Percentiles rank a stretch among this genome's conserved stretches.
Conservation (phyloP, 2,113 vertebrate species). For the Pangasianodon gigas region DNA sequence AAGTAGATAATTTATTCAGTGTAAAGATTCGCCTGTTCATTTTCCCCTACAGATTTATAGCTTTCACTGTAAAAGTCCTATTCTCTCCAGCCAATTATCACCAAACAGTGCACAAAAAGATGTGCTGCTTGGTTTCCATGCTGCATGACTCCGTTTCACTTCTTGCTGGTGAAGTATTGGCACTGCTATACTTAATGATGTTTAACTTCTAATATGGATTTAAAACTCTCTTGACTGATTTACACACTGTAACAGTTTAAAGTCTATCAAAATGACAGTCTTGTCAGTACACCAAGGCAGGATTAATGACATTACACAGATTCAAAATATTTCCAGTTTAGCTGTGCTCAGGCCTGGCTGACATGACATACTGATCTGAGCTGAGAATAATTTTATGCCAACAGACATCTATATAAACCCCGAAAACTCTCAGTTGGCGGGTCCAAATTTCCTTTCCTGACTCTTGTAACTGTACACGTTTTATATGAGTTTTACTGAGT, state of each 20-base stretch:
- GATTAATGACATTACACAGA: neutral
- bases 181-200: neutral
- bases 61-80: slow-evolving; percentile 2
- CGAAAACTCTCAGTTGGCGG: neutral
- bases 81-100: slow-evolving; percentile 11
- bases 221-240: neutral
- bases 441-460: neutral
- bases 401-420: neutral
- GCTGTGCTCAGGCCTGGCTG: neutral
- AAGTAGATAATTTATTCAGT: slow-evolving; percentile 3
- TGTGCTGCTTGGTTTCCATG: neutral
- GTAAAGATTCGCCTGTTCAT: neutral
- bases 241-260: neutral
- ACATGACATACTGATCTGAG: neutral
- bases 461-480: neutral
- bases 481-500: neutral
- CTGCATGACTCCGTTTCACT: neutral
- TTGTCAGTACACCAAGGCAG: neutral
- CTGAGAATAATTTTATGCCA: neutral
- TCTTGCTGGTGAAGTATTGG: neutral
- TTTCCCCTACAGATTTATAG: neutral
- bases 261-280: neutral
- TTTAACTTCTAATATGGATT: neutral
- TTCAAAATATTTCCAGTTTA: neutral
- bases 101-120: neutral